Percentiles rank a stretch among this genome's conserved stretches.
These are phyloP conservation scores for Drosophila azteca DNA, from an alignment of 1,140 invertebrate species.

Conservation along the genomic window DNA sequence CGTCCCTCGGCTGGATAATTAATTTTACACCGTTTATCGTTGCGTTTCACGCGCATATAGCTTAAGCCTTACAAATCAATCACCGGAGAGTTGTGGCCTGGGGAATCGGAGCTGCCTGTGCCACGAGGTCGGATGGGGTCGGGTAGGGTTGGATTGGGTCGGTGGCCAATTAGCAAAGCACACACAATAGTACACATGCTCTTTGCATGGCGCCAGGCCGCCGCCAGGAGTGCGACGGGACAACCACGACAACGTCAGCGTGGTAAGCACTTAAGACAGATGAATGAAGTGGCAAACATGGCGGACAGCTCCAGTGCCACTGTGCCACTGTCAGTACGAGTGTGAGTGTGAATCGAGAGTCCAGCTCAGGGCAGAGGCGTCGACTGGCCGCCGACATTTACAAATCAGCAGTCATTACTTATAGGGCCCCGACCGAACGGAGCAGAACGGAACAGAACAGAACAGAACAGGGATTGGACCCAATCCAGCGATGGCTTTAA, in stretches of 20 bases:
- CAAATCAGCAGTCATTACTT: constrained; percentile 74
- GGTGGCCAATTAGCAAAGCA: constrained; percentile 74
- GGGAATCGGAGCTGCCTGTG: not conserved
- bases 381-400: constrained; percentile 67
- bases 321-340: too few species aligned
- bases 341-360: not conserved
- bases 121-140: not conserved
- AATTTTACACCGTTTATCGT: constrained; percentile 80
- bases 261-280: constrained; percentile 76
- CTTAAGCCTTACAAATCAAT: constrained; percentile 77
- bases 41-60: constrained; percentile 61
- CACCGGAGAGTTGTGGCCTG: constrained; percentile 21
- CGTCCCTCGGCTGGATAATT: constrained; percentile 58
- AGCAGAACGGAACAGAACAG: not conserved
- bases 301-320: constrained; percentile 55
- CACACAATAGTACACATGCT: constrained; percentile 60
- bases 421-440: constrained; percentile 30
- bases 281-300: constrained; percentile 78
- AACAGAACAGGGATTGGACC: too few species aligned
- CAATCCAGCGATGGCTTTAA: constrained; percentile 13
- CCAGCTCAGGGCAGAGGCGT: constrained; percentile 42
- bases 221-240: constrained; percentile 27
- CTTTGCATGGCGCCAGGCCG: constrained; percentile 70
- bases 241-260: constrained; percentile 32
- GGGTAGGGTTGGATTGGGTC: not conserved